Percentiles rank a stretch among this genome's conserved stretches.
phyloP scores from a whole-genome alignment of 2,797 vertebrate species.

The Etheostoma perlongum region DNA sequence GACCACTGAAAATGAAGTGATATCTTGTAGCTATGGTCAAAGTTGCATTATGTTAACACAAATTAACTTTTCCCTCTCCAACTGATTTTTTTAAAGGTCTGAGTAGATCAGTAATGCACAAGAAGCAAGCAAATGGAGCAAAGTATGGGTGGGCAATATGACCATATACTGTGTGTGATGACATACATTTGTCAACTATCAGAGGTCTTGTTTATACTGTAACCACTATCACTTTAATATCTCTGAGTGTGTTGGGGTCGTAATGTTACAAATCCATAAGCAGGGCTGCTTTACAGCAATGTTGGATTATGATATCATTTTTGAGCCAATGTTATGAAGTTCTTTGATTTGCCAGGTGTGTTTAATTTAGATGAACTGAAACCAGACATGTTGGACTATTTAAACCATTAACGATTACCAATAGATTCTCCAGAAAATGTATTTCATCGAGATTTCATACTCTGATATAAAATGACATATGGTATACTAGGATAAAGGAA shows the following conservation, averaged over 20 bases:
- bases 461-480: background rate
- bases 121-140: background rate
- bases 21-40: background rate
- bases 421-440: background rate
- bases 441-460: background rate
- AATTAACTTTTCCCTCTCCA: background rate
- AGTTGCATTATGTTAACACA: background rate
- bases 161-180: background rate
- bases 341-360: no score
- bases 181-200: background rate
- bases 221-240: background rate
- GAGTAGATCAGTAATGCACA: no score
- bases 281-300: background rate
- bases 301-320: background rate
- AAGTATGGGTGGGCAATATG: background rate
- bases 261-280: no score
- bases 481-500: background rate
- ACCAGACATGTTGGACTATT: background rate
- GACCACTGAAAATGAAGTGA: no score
- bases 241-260: background rate
- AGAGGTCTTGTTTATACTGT: background rate
- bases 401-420: background rate
- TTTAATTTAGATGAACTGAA: background rate
- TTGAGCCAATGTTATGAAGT: background rate
- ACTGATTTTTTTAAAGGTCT: background rate